phyloP scores from a whole-genome alignment of 2,113 vertebrate species.

The Xenus cinereus region DNA sequence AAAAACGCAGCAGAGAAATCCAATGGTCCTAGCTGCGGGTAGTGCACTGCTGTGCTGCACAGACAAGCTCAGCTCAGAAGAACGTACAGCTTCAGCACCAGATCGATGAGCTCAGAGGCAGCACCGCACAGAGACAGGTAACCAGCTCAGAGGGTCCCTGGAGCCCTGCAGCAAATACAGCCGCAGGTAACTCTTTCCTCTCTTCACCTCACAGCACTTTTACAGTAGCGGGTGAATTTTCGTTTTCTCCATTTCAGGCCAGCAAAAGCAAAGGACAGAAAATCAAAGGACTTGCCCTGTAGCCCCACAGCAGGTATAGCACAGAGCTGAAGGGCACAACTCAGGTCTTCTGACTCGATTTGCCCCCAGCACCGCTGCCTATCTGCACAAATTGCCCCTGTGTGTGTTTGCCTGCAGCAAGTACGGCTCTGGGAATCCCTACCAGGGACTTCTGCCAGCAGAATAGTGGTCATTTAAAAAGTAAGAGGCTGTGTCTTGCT shows the following conservation, averaged over 20 bases:
- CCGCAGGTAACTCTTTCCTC: not conserved
- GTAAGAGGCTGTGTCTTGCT: not conserved
- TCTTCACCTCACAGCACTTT: not conserved
- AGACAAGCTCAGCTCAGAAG: not conserved
- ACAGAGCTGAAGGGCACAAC: not conserved
- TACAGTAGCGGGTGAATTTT: not conserved
- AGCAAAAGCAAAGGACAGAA: not conserved
- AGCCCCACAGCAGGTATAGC: not conserved
- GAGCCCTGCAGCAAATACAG: not conserved
- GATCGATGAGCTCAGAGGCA: rapidly evolving
- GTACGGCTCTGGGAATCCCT: not conserved
- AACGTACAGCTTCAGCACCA: not conserved
- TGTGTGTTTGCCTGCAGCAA: not conserved
- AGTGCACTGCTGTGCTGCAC: not conserved
- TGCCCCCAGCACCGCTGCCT: not conserved
- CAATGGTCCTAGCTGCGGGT: not conserved
- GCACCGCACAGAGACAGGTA: not conserved
- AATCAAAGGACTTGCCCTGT: not conserved
- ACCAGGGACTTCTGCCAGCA: not conserved
- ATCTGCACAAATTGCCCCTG: not conserved
- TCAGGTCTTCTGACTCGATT: not conserved
- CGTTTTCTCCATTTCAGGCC: not conserved
- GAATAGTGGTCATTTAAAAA: not conserved
- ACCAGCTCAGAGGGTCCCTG: not conserved
- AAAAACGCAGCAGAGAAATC: not conserved